Base-by-base conservation (phyloP, 92 coral and sea anemone genomes). In the Zoanthus solanderi region DNA sequence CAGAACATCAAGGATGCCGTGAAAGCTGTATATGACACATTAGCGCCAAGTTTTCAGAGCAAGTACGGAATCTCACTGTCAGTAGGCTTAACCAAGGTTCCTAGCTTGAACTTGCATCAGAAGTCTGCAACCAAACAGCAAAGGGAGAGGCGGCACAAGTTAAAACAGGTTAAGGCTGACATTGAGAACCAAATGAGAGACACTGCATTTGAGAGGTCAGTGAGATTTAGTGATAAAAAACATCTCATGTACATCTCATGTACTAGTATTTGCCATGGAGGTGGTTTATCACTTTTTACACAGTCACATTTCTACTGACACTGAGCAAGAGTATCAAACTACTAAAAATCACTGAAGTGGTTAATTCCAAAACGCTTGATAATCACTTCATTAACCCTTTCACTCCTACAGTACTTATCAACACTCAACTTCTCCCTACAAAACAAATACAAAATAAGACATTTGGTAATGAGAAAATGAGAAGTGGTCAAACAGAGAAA, bases 1-100 rank as follows among this genome's bases (percentile, higher is more conserved):
- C 84, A 28, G 32, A 82, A 84, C 84, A 84, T 89, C 17, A 89
- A 72, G 57, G 65, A 31, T 16, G 48, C 89, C 32, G 91, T 83
- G 67, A 82, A 88, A 48, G 87, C 91, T 56, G 15, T 88, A 9
- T 72, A 82, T 83, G 74, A 88, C 50, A 48, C 45, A 16, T 2
- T 81, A 16, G 28, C 76, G 52, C 76, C 83, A 32, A 13, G 15
- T 78, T 79, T 79, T 44, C 47, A 86, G 18, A 71, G 17, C 80
- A 6, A 42, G 14, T 85, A 72, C 23, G 60, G 76, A 29, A 60
- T 37, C 18, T 10, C 30, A 30, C 73, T 87, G 34, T 83, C 85
- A 52, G 76, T 76, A 76, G 89, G 84, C 10, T 30, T 87, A n/a
- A 45, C 85, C 15, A 76, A 87, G 56, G 83, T 76, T 13, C 31